Evolutionary conservation across 2,888 invertebrate genomes (phyloP), one percentile per base, ranked within the genome.

Genomic region (Eilema depressum): DNA sequence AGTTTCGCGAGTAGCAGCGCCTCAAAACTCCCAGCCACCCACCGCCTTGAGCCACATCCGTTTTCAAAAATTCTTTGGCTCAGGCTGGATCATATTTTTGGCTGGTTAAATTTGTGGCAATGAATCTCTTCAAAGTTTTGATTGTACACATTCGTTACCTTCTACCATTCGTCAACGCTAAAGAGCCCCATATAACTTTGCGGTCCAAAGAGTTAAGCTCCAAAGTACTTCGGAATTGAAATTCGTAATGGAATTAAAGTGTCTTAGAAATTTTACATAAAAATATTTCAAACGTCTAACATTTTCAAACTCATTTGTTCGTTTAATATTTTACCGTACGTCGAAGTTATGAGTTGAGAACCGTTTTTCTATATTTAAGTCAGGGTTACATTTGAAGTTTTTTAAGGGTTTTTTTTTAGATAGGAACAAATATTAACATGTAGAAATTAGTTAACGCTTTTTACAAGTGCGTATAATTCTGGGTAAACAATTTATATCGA

Each of bases 91-190:
- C 89, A 91, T 92, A 91, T 91, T 92, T 93, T 91, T 88, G 86
- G 85, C 72, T 79, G 73, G 85, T 84, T 84, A 89, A 91, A 91
- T 91, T 91, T 89, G 88, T 84, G 88, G 91, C 91, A 89, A 93
- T 93, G 91, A 93, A 93, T 93, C 93, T 93, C 89, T 89, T 83
- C 89, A 85, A 94, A 93, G 92, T 94, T 94, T 92, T 93, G 93
- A 94, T 93, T 92, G 91, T 91, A 91, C 91, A 91, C 92, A 93
- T 94, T 92, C 90, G 92, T 93, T 91, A 93, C 90, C 85, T 86
- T 83, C 85, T 85, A 84, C 88, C 86, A 91, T 92, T 90, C 91
- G 91, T 92, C 92, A 92, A 86, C 89, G 88, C 83, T 87, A 88
- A 89, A 86, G 89, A 89, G 88, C 87, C 87, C 82, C 87, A 86